Evolutionary conservation across 2,113 vertebrate genomes (phyloP).

Genomic region (Prionailurus bengalensis): DNA sequence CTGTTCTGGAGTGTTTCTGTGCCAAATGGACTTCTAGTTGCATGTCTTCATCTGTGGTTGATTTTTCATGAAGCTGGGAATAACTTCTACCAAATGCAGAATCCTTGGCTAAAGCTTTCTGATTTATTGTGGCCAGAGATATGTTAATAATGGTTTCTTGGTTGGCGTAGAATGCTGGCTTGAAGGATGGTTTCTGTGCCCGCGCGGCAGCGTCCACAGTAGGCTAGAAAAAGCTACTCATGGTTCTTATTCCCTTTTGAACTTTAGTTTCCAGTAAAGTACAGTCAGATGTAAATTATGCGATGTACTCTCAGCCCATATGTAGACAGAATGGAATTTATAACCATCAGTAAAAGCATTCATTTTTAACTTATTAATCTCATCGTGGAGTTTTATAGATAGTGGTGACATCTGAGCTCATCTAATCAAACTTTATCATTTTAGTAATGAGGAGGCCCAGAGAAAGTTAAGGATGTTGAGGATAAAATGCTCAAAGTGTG

Average conservation of each 20-base stretch:
- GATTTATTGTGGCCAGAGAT: not conserved
- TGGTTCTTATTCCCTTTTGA: slow-evolving; percentile 29
- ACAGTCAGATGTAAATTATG: slow-evolving; percentile 64
- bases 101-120: not conserved
- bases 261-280: slow-evolving; percentile 65
- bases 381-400: slow-evolving; percentile 66
- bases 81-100: slow-evolving; percentile 2
- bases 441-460: slow-evolving; percentile 4
- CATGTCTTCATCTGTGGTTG: slow-evolving; percentile 37
- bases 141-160: not conserved
- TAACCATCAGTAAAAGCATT: slow-evolving; percentile 69
- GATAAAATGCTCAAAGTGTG: not conserved
- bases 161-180: not conserved
- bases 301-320: not conserved
- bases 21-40: not conserved
- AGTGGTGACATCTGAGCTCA: slow-evolving; percentile 65
- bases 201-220: not conserved
- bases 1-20: not conserved
- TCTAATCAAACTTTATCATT: slow-evolving; percentile 69
- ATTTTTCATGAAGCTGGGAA: slow-evolving; percentile 31
- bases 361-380: slow-evolving; percentile 68
- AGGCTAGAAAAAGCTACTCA: not conserved
- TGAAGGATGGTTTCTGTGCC: not conserved
- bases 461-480: slow-evolving; percentile 56
- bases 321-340: slow-evolving; percentile 65